phyloP scores from a whole-genome alignment of 2,888 invertebrate species.

The Troides aeacus region DNA sequence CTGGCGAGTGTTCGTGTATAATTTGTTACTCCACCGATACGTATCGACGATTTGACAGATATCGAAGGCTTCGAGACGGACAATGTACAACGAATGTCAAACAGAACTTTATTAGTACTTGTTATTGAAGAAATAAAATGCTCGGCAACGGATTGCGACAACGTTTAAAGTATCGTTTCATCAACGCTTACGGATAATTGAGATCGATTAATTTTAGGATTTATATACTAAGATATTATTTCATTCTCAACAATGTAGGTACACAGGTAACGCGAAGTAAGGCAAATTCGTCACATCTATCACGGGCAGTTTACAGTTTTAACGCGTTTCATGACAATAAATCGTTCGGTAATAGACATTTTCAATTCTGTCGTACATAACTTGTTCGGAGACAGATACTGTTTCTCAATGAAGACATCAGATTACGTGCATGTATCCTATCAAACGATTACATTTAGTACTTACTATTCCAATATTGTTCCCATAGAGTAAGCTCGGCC shows the following conservation, averaged over 20 bases:
- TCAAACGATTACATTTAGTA: conserved; percentile 47
- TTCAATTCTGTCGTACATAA: conserved; percentile 32
- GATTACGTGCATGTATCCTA: conserved; percentile 57
- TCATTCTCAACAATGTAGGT: conserved; percentile 69
- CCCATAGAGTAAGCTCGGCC: conserved; percentile 76
- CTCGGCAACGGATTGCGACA: conserved; percentile 48
- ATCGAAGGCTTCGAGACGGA: conserved; percentile 53
- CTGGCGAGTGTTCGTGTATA: conserved; percentile 30
- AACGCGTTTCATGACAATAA: conserved; percentile 35
- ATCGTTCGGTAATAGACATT: conserved; percentile 34
- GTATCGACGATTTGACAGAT: conserved; percentile 43
- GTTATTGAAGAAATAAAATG: conserved; percentile 42
- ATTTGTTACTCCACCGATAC: conserved; percentile 29
- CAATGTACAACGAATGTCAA: conserved; percentile 45
- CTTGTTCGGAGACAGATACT: conserved; percentile 48
- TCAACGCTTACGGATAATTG: conserved; percentile 73
- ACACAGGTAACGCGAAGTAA: conserved; percentile 77
- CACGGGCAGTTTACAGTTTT: conserved; percentile 46
- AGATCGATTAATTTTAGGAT: conserved; percentile 74
- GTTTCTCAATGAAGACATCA: conserved; percentile 32
- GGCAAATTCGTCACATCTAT: conserved; percentile 63
- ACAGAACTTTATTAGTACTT: conserved; percentile 32
- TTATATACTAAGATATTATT: conserved; percentile 69
- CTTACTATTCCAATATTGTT: conserved; percentile 69
- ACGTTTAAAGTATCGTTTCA: conserved; percentile 59